phyloP scores from a whole-genome alignment of 2,113 vertebrate species.

The Pycnonotus jocosus region DNA sequence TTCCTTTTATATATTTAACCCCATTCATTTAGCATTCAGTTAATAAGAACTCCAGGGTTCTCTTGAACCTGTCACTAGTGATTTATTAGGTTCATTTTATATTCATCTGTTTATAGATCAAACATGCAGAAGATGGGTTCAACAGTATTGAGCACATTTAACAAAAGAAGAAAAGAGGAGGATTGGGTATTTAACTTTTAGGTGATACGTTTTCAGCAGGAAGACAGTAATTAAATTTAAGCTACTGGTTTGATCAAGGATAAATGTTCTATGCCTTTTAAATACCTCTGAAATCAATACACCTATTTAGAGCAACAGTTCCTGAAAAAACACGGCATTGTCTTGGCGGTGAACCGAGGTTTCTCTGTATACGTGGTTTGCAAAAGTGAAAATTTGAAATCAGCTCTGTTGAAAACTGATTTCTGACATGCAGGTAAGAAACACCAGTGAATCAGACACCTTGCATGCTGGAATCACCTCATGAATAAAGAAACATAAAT shows the following conservation, averaged over 20 bases:
- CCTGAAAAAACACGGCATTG: neutral
- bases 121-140: constrained; percentile 46
- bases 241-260: constrained; percentile 42
- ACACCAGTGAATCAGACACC: neutral
- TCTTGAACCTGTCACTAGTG: constrained; percentile 65
- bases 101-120: constrained; percentile 76
- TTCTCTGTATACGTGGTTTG: neutral
- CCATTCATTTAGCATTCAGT: constrained; percentile 45
- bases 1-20: constrained; percentile 18
- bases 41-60: constrained; percentile 44
- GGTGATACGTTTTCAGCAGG: constrained; percentile 9
- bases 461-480: neutral
- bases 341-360: neutral
- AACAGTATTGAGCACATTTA: constrained; percentile 59
- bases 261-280: constrained; percentile 40
- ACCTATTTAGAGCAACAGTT: constrained; percentile 42
- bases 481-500: neutral
- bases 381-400: neutral
- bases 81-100: constrained; percentile 75
- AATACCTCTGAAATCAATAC: constrained; percentile 67
- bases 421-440: neutral
- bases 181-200: constrained; percentile 32
- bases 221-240: constrained; percentile 66
- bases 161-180: neutral
- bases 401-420: constrained; percentile 10